Percentiles rank a stretch among this genome's conserved stretches.
phyloP scores from a whole-genome alignment of 2,797 vertebrate species.

The Uromys caudimaculatus region DNA sequence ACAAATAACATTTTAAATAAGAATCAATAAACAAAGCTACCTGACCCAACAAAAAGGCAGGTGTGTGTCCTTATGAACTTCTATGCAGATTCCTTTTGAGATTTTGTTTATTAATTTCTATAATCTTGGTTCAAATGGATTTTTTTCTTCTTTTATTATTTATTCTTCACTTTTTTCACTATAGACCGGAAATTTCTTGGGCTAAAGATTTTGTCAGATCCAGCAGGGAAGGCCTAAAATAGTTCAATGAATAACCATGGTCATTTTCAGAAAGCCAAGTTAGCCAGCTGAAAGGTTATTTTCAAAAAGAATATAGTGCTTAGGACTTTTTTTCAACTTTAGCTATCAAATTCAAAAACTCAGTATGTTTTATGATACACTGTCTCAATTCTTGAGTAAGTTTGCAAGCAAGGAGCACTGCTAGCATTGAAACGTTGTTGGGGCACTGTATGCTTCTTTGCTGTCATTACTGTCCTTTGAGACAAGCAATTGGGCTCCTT shows the following conservation, averaged over 20 bases:
- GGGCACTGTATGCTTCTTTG: neutral
- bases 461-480: neutral
- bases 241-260: neutral
- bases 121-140: neutral
- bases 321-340: neutral
- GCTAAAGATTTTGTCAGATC: neutral
- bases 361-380: neutral
- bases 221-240: neutral
- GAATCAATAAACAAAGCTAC: neutral
- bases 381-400: neutral
- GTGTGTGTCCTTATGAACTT: neutral
- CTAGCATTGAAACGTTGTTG: neutral
- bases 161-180: neutral
- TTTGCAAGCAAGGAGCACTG: neutral
- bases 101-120: neutral
- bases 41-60: neutral
- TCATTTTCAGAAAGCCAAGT: neutral
- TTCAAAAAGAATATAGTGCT: constrained; percentile 12
- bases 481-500: neutral
- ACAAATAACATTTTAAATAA: neutral
- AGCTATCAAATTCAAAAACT: neutral
- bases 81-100: neutral
- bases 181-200: neutral
- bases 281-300: neutral
- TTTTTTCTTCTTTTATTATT: neutral